These are phyloP conservation scores for Gobius niger DNA, from an alignment of 2,113 vertebrate genomes.

Conservation along the genomic window DNA sequence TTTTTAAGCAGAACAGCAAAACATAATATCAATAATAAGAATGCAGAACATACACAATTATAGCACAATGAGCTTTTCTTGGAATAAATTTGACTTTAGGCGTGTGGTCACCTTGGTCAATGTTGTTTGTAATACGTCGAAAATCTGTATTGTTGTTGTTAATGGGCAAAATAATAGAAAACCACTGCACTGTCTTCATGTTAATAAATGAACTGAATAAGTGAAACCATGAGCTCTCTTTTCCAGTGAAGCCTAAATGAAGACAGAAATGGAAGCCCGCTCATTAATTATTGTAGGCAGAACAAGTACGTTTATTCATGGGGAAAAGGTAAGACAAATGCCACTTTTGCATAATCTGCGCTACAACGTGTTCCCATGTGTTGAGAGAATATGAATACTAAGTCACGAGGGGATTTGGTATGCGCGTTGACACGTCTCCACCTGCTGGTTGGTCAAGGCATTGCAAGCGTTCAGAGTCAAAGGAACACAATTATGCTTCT, in stretches of 20 bases:
- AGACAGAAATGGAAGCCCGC: neutral
- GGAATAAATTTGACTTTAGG: no score
- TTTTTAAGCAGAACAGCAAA: no score
- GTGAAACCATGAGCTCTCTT: neutral
- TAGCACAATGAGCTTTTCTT: no score
- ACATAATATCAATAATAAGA: no score
- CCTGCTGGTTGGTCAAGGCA: slow-evolving; percentile 55
- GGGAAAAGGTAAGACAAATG: slow-evolving; percentile 1
- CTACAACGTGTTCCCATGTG: slow-evolving; percentile 5
- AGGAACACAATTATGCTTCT: no score
- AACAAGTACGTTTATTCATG: neutral
- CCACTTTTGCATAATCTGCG: neutral
- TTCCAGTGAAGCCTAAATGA: neutral
- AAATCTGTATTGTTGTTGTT: neutral
- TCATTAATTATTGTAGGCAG: neutral
- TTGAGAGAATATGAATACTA: slow-evolving; percentile 23
- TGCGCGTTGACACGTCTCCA: slow-evolving; percentile 34
- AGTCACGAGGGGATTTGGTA: slow-evolving; percentile 10
- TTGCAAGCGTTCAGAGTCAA: slow-evolving; percentile 23
- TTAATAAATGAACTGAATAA: neutral
- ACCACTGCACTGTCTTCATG: neutral
- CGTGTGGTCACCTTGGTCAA: no score
- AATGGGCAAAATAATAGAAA: neutral
- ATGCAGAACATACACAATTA: no score
- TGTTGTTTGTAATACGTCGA: neutral